Evolutionary conservation across 2,797 vertebrate genomes (phyloP).

Genomic region (Graptemys geographica): DNA sequence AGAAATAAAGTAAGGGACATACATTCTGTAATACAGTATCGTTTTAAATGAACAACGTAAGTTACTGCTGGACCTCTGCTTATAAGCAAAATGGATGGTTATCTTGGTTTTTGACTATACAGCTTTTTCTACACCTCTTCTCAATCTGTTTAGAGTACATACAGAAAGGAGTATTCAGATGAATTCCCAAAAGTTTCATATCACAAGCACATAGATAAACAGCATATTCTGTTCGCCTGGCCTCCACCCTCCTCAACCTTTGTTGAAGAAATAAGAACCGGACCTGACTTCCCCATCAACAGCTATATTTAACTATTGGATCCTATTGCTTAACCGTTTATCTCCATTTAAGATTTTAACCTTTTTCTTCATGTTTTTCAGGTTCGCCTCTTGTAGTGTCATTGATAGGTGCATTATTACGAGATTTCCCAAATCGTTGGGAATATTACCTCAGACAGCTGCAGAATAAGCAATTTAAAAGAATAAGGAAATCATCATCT

Average conservation of each 20-base stretch:
- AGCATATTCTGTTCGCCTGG: background rate
- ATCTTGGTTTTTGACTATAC: background rate
- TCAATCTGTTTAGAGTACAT: background rate
- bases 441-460: conserved; percentile 93
- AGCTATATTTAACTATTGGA: background rate
- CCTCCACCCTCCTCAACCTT: background rate
- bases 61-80: background rate
- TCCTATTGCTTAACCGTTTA: background rate
- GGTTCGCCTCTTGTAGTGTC: conserved; percentile 97
- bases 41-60: background rate
- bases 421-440: conserved; percentile 96
- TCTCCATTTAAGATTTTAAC: background rate
- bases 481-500: conserved; percentile 94
- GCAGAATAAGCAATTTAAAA: conserved; percentile 93
- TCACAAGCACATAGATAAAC: background rate
- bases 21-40: background rate
- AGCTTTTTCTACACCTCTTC: background rate
- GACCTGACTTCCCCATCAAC: background rate
- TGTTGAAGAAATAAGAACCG: background rate
- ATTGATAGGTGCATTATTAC: conserved; percentile 93
- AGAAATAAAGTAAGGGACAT: background rate
- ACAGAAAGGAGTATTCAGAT: background rate
- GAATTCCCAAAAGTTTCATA: background rate
- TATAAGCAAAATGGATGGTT: background rate
- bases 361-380: conserved; percentile 64